phyloP scores from a whole-genome alignment of 2,797 vertebrate species.

The Saxicola maurus region DNA sequence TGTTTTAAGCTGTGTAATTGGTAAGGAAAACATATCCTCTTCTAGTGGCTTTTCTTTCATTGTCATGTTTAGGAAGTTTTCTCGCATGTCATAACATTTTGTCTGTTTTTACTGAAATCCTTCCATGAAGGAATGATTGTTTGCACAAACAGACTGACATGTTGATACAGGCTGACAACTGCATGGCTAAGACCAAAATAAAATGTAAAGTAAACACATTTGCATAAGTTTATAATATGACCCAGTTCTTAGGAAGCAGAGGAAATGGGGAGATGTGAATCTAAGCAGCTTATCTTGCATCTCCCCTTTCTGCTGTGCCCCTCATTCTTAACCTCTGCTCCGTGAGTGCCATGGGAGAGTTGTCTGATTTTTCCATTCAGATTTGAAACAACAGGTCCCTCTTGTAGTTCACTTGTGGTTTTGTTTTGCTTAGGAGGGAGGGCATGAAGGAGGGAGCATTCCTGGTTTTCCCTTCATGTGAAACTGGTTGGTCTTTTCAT shows the following conservation, averaged over 20 bases:
- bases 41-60: slow-evolving; percentile 30
- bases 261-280: slow-evolving; percentile 54
- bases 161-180: slow-evolving; percentile 71
- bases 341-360: slow-evolving; percentile 37
- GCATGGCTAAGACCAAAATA: slow-evolving; percentile 55
- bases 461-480: slow-evolving; percentile 4
- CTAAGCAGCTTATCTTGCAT: slow-evolving; percentile 46
- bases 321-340: slow-evolving; percentile 38
- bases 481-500: slow-evolving; percentile 21
- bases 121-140: slow-evolving; percentile 66
- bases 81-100: slow-evolving; percentile 70
- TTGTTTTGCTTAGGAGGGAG: slow-evolving; percentile 23
- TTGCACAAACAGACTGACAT: slow-evolving; percentile 68
- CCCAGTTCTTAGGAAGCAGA: neutral
- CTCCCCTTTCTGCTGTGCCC: neutral
- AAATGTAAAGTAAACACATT: slow-evolving; percentile 75
- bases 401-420: slow-evolving; percentile 56
- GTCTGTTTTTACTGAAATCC: slow-evolving; percentile 69
- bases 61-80: slow-evolving; percentile 52
- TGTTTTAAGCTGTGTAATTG: slow-evolving; percentile 29
- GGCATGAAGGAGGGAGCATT: neutral
- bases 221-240: slow-evolving; percentile 67
- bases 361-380: slow-evolving; percentile 55
- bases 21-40: slow-evolving; percentile 45
- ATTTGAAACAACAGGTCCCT: slow-evolving; percentile 50